Conservation (phyloP, 2,113 vertebrate genomes). For the Euleptes europaea region DNA sequence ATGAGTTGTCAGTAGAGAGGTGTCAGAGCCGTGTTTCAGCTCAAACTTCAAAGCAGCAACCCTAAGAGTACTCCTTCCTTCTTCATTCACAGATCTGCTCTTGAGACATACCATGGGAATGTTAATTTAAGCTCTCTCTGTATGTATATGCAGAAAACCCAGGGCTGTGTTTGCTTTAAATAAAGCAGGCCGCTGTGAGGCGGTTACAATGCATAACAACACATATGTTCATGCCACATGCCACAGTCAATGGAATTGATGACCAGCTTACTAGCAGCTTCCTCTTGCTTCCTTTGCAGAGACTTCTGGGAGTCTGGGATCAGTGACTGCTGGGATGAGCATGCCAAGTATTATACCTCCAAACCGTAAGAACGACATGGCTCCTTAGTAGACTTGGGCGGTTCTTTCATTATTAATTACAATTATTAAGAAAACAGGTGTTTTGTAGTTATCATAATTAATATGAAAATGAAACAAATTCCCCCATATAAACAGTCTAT, state of each 20-base stretch:
- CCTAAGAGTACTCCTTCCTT: constrained; percentile 67
- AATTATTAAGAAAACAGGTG: too few species aligned
- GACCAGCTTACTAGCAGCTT: not conserved
- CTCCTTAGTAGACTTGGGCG: too few species aligned
- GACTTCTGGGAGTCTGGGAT: not conserved
- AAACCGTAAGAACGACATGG: not conserved
- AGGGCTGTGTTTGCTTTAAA: constrained; percentile 78
- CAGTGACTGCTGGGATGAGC: not conserved
- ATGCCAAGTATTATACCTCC: not conserved
- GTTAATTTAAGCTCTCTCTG: constrained; percentile 69
- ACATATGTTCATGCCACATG: constrained; percentile 79
- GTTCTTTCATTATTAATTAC: too few species aligned
- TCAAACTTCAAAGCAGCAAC: constrained; percentile 71
- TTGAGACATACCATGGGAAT: constrained; percentile 76
- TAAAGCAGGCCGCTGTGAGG: constrained; percentile 76
- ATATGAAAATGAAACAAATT: too few species aligned
- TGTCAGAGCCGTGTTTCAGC: constrained; percentile 66
- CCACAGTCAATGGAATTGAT: constrained; percentile 66
- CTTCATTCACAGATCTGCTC: constrained; percentile 72
- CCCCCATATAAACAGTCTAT: too few species aligned
- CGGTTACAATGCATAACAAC: constrained; percentile 81
- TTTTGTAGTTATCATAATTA: too few species aligned
- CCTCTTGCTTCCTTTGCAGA: not conserved
- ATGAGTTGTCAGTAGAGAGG: constrained; percentile 69
- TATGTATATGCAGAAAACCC: constrained; percentile 63